Base-by-base conservation (phyloP, 2,888 invertebrate genomes). In the Stenurella melanura region DNA sequence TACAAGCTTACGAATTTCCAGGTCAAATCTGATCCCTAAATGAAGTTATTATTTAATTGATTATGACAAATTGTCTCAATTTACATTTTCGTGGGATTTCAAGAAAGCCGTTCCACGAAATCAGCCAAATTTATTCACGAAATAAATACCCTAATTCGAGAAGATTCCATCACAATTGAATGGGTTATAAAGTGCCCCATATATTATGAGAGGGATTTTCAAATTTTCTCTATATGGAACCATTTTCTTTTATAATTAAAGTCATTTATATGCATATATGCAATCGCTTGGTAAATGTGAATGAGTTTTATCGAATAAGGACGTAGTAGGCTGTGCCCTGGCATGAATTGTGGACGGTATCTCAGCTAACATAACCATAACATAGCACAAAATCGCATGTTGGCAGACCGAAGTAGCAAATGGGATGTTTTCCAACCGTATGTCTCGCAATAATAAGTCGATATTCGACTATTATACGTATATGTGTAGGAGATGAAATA, bases 211-310 rank as follows among this genome's bases (percentile, higher is more conserved):
- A 73, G 69, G 64, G 76, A 77, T 73, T 78, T 75, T 68, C 66
- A 74, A 76, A 74, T 77, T 69, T 74, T 72, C 76, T 71, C 71
- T 69, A 76, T 69, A 77, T 68, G 61, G 42, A 74, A 76, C 69
- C 74, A 79, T 78, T 81, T 80, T 81, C 79, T 79, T 78, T 74
- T 70, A 74, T 81, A 81, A 82, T 82, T 82, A 82, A 80, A 80
- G 64, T 69, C 76, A 81, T 81, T 82, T 81, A 74, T 81, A 81
- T 82, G 80, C 80, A 81, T 82, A 70, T 80, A 80, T 81, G 80
- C 76, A 80, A 76, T 80, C 67, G 76, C 71, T 73, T 70, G 76
- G 72, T 75, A 79, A 80, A 77, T 70, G 78, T 77, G 78, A 80
- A 79, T 78, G 78, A 73, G 81, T 64, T 79, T 80, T 81, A 80